phyloP scores from a whole-genome alignment of 1,140 invertebrate species.

The Ditylenchus dipsaci region DNA sequence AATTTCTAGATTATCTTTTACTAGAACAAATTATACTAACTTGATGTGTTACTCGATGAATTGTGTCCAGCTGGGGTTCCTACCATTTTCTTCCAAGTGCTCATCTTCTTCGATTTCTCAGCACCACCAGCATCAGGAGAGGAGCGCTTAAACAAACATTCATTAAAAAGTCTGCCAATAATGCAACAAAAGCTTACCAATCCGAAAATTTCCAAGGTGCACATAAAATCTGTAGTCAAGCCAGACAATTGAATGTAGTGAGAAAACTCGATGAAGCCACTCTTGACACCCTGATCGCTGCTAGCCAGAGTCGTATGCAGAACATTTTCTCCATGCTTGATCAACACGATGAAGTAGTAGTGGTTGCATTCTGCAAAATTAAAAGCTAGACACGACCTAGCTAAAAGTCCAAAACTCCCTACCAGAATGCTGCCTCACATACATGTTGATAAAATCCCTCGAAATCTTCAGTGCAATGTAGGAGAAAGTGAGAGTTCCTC shows the following conservation, averaged over 20 bases:
- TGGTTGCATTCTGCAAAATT: conserved; percentile 25
- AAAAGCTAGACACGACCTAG: not conserved
- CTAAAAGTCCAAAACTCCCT: not conserved
- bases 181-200: not conserved
- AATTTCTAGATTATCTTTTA: too few relatives aligned
- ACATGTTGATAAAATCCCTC: conserved; percentile 25
- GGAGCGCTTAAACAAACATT: not conserved
- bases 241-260: conserved; percentile 18
- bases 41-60: not conserved
- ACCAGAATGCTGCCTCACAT: conserved; percentile 15
- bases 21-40: not conserved
- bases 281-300: conserved; percentile 31
- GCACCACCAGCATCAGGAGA: not conserved
- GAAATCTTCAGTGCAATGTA: conserved; percentile 23
- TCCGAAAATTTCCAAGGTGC: conserved; percentile 11
- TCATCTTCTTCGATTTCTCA: conserved; percentile 11
- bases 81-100: conserved; percentile 1
- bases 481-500: conserved; percentile 29
- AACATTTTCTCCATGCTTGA: conserved; percentile 27
- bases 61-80: not conserved
- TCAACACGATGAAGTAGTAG: conserved; percentile 37
- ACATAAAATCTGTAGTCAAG: conserved; percentile 22
- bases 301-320: conserved; percentile 20
- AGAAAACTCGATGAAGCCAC: conserved; percentile 32
- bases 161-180: not conserved